Conservation (phyloP, 2,113 vertebrate genomes). For the Centropus unirufus region DNA sequence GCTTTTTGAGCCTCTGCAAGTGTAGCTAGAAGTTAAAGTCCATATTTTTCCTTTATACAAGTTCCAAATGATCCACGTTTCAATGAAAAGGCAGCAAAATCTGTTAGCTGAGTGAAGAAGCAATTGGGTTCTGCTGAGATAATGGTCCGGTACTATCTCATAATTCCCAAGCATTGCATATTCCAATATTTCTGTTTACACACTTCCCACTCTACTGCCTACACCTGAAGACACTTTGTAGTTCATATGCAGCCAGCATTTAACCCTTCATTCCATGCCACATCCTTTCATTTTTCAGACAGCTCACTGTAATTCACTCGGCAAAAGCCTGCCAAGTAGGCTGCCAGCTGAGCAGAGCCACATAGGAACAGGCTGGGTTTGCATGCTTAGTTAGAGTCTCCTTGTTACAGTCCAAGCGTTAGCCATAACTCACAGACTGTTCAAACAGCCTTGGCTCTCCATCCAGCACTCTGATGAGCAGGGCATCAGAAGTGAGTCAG, state of each 20-base stretch:
- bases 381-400: constrained; percentile 19
- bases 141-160: background rate
- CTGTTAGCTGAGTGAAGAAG: background rate
- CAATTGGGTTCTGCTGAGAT: background rate
- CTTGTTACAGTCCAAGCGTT: background rate
- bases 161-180: background rate
- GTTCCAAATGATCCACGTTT: background rate
- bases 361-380: background rate
- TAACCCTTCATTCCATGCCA: background rate
- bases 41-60: background rate
- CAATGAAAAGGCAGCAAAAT: background rate
- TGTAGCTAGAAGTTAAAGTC: background rate
- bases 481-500: constrained; percentile 47
- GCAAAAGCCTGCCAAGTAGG: background rate
- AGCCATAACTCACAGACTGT: constrained; percentile 12
- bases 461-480: background rate
- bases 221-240: background rate
- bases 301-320: background rate
- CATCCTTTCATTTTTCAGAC: background rate
- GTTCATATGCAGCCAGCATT: background rate
- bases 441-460: background rate
- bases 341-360: constrained; percentile 28
- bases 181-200: constrained; percentile 5
- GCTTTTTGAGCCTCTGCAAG: background rate
- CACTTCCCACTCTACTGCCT: background rate